A percentile compares a stretch with the other conserved stretches of the same genome.
phyloP scores from a whole-genome alignment of 1,140 invertebrate species.

The Tenebrio molitor region DNA sequence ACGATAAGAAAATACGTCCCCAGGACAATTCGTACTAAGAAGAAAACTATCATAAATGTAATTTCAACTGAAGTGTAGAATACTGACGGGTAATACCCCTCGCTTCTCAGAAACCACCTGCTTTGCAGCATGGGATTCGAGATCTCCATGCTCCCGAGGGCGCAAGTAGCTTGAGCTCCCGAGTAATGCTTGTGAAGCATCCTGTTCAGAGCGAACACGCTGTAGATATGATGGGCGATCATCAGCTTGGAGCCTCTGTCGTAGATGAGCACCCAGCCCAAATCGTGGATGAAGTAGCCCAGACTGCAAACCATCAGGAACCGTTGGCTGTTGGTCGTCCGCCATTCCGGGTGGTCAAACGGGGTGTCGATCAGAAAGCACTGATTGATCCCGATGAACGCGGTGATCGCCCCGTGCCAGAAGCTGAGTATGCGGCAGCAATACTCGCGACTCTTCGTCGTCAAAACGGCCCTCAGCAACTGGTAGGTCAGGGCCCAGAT shows the following conservation, averaged over 20 bases:
- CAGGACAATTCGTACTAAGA: conserved; percentile 59
- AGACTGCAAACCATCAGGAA: conserved; percentile 63
- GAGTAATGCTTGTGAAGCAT: conserved; percentile 68
- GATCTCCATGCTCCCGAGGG: conserved; percentile 70
- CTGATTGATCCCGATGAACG: conserved; percentile 65
- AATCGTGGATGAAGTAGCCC: conserved; percentile 73
- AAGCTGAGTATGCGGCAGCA: conserved; percentile 66
- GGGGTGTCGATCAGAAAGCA: conserved; percentile 62
- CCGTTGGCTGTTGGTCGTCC: conserved; percentile 48
- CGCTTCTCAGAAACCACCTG: conserved; percentile 68
- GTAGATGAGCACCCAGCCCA: conserved; percentile 71
- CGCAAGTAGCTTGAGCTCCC: conserved; percentile 70
- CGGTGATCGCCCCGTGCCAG: conserved; percentile 66
- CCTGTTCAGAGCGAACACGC: conserved; percentile 66
- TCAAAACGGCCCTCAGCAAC: conserved; percentile 32
- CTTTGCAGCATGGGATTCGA: conserved; percentile 73
- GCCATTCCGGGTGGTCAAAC: conserved; percentile 58
- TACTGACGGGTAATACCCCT: conserved; percentile 59
- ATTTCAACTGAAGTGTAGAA: conserved; percentile 58
- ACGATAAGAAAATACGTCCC: conserved; percentile 59
- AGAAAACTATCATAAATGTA: conserved; percentile 60
- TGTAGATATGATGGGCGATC: conserved; percentile 70
- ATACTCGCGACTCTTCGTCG: conserved; percentile 65
- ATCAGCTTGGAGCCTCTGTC: conserved; percentile 68
- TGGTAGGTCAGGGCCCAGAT: conserved; percentile 51